phyloP scores from a whole-genome alignment of 2,113 vertebrate species.

The Phalacrocorax pelagicus region DNA sequence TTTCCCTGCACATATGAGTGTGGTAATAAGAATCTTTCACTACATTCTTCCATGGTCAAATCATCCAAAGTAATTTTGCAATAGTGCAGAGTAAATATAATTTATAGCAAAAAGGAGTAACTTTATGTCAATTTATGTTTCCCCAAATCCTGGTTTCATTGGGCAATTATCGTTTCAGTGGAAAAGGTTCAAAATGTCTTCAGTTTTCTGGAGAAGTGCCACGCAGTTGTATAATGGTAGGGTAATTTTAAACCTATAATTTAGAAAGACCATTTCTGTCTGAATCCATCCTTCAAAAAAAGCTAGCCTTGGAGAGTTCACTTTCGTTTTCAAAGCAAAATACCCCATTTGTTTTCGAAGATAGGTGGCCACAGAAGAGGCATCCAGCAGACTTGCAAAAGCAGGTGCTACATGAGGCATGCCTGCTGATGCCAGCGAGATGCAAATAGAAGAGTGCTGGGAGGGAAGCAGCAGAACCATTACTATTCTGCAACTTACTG shows the following conservation, averaged over 20 bases:
- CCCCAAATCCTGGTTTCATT: constrained; percentile 51
- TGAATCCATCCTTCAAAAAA: neutral
- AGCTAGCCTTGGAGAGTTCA: neutral
- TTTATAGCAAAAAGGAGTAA: constrained; percentile 45
- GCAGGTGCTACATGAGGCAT: neutral
- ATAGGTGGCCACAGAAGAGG: neutral
- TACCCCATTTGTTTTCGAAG: neutral
- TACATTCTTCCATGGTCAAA: constrained; percentile 34
- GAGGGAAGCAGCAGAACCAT: neutral
- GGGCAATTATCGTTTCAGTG: constrained; percentile 11
- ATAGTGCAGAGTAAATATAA: constrained; percentile 28
- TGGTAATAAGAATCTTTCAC: neutral
- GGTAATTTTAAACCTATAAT: constrained; percentile 56
- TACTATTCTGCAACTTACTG: neutral
- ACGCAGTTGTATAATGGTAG: constrained; percentile 28
- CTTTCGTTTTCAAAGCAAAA: constrained; percentile 16
- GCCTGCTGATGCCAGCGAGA: fast-evolving
- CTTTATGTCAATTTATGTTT: constrained; percentile 52
- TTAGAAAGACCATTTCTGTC: constrained; percentile 27
- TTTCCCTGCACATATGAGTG: neutral
- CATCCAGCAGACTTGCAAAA: neutral
- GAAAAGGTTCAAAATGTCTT: constrained; percentile 10
- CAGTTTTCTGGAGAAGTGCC: constrained; percentile 17
- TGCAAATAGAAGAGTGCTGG: neutral
- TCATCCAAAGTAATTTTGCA: constrained; percentile 35